Conservation (phyloP, 2,888 invertebrate species). For the Ectemnius continuus region DNA sequence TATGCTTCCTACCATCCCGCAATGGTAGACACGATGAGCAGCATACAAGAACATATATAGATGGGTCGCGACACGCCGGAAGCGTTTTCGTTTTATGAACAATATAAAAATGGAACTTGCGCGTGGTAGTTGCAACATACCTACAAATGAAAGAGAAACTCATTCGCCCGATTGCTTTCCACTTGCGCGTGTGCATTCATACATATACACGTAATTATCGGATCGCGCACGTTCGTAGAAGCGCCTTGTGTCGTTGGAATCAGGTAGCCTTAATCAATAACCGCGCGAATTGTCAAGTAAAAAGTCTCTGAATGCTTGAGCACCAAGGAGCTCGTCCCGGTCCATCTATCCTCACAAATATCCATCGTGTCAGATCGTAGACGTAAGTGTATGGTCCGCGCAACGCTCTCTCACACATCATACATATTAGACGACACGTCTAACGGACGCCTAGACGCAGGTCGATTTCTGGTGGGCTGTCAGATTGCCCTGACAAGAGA, state of each 20-base stretch:
- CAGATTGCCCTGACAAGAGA: constrained; percentile 78
- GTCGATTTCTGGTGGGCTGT: constrained; percentile 77
- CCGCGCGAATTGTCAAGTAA: constrained; percentile 2
- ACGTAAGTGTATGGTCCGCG: background rate
- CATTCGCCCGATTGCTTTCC: too few relatives aligned
- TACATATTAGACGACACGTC: background rate
- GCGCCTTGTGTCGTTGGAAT: background rate
- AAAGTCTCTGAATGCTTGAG: constrained; percentile 5
- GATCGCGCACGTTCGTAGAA: background rate
- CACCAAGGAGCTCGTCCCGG: constrained; percentile 16
- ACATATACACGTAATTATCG: background rate
- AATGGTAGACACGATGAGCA: too few relatives aligned
- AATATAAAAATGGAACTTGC: too few relatives aligned
- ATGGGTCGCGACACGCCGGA: too few relatives aligned
- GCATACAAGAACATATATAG: too few relatives aligned
- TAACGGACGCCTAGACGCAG: constrained; percentile 64
- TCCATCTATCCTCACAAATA: too few relatives aligned
- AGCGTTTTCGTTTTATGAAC: too few relatives aligned
- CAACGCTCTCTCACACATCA: background rate
- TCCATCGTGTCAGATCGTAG: too few relatives aligned
- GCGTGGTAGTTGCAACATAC: too few relatives aligned
- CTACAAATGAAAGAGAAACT: too few relatives aligned
- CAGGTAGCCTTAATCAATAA: background rate
- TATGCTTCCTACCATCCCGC: too few relatives aligned
- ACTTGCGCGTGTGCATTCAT: background rate